Evolutionary conservation across 2,113 vertebrate species (phyloP).

Genomic region (Butorides virescens): DNA sequence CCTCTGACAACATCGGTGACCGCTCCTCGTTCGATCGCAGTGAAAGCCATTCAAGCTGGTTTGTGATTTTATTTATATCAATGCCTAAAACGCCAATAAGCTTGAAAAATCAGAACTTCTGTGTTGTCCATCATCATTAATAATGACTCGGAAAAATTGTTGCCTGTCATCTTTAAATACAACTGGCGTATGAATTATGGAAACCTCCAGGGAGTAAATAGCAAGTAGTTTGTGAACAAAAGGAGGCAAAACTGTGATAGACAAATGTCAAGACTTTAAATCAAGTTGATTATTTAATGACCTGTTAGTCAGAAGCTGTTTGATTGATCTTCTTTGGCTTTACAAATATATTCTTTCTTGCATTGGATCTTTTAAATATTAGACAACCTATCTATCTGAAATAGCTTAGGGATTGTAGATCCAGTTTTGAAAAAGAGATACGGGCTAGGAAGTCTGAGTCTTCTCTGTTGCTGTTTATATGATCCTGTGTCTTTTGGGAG

Average conservation of each 20-base stretch:
- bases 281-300: background rate
- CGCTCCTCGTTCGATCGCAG: background rate
- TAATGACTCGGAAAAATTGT: background rate
- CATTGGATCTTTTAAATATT: background rate
- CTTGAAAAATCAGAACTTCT: background rate
- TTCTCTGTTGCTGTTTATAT: background rate
- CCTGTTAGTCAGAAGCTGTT: background rate
- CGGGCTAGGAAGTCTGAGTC: background rate
- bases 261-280: slow-evolving; percentile 1
- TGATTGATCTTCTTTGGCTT: background rate
- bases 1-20: background rate
- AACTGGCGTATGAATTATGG: background rate
- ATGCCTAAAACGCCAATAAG: background rate
- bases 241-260: background rate
- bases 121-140: background rate
- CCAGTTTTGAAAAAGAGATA: background rate
- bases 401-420: background rate
- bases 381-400: background rate
- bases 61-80: background rate
- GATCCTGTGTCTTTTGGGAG: background rate
- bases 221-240: background rate
- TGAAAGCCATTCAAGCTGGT: background rate
- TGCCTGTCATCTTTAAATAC: background rate
- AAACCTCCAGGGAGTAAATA: background rate
- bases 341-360: background rate